Conservation (phyloP, 2,888 invertebrate genomes). For the Meghimatium bilineatum region DNA sequence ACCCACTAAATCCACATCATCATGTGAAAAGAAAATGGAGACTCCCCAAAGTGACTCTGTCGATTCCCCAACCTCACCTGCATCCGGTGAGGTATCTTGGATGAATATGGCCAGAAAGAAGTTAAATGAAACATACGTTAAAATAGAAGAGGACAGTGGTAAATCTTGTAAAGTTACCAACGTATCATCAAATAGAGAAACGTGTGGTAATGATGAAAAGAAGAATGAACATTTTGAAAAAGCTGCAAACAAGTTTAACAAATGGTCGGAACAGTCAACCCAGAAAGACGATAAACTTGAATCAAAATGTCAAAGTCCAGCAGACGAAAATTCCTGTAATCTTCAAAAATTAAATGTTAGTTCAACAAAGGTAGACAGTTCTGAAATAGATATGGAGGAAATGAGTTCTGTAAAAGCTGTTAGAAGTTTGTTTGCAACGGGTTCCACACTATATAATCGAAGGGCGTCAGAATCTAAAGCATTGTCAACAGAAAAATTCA, state of each 20-base stretch:
- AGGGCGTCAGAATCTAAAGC: not conserved
- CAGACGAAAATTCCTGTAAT: not conserved
- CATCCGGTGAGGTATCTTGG: slow-evolving; percentile 48
- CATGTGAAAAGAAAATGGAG: slow-evolving; percentile 21
- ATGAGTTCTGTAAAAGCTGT: slow-evolving; percentile 38
- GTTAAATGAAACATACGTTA: slow-evolving; percentile 36
- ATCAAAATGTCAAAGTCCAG: not conserved
- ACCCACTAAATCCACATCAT: not conserved
- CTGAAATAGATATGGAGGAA: slow-evolving; percentile 36
- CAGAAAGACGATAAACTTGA: slow-evolving; percentile 19
- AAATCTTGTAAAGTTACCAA: not conserved
- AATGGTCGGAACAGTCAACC: not conserved
- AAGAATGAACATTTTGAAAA: slow-evolving; percentile 23
- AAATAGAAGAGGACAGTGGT: not conserved
- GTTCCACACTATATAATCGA: slow-evolving; percentile 10
- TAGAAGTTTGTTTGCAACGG: slow-evolving; percentile 12
- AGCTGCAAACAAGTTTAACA: not conserved
- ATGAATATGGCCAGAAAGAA: slow-evolving; percentile 47
- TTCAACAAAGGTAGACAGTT: slow-evolving; percentile 17
- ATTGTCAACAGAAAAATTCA: not conserved
- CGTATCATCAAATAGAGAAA: not conserved
- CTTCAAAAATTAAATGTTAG: not conserved
- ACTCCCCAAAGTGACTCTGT: not conserved
- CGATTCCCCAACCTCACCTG: not conserved
- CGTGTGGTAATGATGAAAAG: slow-evolving; percentile 24